phyloP scores from a whole-genome alignment of 2,888 invertebrate genomes.

The Rapana venosa region DNA sequence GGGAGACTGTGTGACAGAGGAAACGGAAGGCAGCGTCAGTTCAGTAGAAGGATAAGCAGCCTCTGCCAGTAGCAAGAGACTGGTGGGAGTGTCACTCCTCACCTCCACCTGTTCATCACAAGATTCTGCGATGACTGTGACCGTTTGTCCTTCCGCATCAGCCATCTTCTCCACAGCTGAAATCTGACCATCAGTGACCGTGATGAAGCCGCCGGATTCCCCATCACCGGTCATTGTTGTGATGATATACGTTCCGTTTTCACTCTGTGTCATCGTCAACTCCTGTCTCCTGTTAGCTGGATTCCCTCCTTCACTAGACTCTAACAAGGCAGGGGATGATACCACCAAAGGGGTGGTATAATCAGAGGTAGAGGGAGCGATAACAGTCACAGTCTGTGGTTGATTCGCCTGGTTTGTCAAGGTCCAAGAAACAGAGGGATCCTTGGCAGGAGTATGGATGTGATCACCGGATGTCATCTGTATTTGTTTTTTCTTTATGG shows the following conservation, averaged over 20 bases:
- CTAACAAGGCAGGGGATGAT: neutral
- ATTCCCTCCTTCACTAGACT: neutral
- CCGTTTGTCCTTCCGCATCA: neutral
- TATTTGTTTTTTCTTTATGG: neutral
- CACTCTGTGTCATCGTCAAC: neutral
- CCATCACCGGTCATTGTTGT: neutral
- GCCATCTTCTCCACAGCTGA: neutral
- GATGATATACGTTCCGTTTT: constrained; percentile 1
- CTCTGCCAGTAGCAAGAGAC: constrained; percentile 41
- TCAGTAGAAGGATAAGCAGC: constrained; percentile 36
- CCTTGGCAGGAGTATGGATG: constrained; percentile 14
- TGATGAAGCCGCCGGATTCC: neutral
- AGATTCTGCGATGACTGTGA: neutral
- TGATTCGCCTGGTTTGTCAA: neutral
- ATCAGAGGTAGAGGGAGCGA: neutral
- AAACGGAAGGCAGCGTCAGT: neutral
- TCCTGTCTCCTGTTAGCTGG: neutral
- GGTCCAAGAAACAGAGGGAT: neutral
- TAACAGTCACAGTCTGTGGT: neutral
- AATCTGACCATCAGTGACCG: neutral
- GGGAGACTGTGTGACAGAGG: constrained; percentile 9
- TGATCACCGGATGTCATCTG: neutral
- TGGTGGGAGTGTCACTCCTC: constrained; percentile 28
- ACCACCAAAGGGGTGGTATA: neutral
- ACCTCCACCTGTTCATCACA: neutral